Conservation (phyloP, 2,113 vertebrate genomes). For the Aplodontia rufa region DNA sequence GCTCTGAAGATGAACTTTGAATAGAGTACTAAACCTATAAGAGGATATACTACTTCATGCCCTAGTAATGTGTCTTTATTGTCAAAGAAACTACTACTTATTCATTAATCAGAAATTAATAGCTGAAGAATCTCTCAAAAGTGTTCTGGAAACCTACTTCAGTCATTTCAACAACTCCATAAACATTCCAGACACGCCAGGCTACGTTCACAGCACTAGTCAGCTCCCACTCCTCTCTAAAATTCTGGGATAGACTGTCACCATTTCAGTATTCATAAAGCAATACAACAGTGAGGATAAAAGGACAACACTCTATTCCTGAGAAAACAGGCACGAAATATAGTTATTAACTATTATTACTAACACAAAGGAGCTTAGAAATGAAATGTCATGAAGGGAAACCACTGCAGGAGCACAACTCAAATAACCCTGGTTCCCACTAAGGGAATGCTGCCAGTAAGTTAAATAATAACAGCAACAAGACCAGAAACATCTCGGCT, state of each 20-base stretch:
- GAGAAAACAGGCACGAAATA: neutral
- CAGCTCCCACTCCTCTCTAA: neutral
- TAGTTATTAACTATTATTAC: neutral
- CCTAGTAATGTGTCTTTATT: neutral
- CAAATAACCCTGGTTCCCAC: slow-evolving; percentile 39
- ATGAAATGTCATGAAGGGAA: slow-evolving; percentile 32
- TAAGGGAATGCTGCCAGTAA: slow-evolving; percentile 20
- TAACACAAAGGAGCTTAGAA: slow-evolving; percentile 25
- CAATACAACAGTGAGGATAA: neutral
- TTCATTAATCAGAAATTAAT: neutral
- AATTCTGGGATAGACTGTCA: neutral
- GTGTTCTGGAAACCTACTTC: neutral
- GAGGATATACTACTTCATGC: neutral
- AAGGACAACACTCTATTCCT: neutral
- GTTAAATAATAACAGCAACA: slow-evolving; percentile 48
- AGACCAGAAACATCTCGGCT: slow-evolving; percentile 11
- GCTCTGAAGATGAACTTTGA: neutral
- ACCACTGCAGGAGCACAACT: slow-evolving; percentile 16
- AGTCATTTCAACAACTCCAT: neutral
- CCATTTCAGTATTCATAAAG: neutral
- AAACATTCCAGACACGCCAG: neutral
- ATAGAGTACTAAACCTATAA: neutral
- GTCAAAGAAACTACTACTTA: slow-evolving; percentile 14
- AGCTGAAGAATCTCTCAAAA: neutral
- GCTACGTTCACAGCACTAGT: neutral